A percentile compares a stretch with the other conserved stretches of the same genome.
These are phyloP conservation scores for Himalopsyche phryganea DNA, from an alignment of 1,140 invertebrate species.

Conservation along the genomic window DNA sequence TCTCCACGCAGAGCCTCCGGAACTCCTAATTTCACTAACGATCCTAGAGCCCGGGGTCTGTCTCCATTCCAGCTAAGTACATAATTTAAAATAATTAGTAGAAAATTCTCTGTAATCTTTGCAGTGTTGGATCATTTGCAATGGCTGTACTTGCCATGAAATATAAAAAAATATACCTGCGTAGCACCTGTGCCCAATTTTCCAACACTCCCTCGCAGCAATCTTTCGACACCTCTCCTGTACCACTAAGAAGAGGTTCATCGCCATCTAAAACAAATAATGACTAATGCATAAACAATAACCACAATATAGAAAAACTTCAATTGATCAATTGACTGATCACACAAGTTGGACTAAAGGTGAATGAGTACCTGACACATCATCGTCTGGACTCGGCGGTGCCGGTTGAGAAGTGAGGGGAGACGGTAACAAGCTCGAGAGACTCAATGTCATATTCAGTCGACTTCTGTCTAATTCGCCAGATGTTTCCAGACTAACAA, in stretches of 20 bases:
- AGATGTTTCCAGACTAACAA: constrained; percentile 76
- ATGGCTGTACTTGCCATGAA: too few species aligned
- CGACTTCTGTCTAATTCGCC: constrained; percentile 79
- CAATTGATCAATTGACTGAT: background rate
- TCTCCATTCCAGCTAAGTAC: constrained; percentile 61
- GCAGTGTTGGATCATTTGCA: too few species aligned
- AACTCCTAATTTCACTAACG: constrained; percentile 83
- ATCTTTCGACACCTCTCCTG: constrained; percentile 94
- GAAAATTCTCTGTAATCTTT: too few species aligned
- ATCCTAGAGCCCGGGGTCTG: constrained; percentile 70
- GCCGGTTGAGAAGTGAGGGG: constrained; percentile 71
- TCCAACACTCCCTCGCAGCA: constrained; percentile 89
- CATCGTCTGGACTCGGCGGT: constrained; percentile 71
- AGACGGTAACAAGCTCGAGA: constrained; percentile 69
- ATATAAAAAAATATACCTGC: constrained; percentile 66
- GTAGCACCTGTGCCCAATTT: constrained; percentile 87
- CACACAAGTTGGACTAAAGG: background rate
- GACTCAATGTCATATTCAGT: constrained; percentile 68
- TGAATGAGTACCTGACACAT: constrained; percentile 66
- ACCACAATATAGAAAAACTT: background rate
- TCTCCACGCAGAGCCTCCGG: constrained; percentile 95
- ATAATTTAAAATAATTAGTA: too few species aligned
- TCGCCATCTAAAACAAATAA: constrained; percentile 70
- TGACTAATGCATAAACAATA: constrained; percentile 6
- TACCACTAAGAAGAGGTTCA: constrained; percentile 93